phyloP scores from a whole-genome alignment of 1,140 invertebrate species.

The Leptinotarsa lineolata region DNA sequence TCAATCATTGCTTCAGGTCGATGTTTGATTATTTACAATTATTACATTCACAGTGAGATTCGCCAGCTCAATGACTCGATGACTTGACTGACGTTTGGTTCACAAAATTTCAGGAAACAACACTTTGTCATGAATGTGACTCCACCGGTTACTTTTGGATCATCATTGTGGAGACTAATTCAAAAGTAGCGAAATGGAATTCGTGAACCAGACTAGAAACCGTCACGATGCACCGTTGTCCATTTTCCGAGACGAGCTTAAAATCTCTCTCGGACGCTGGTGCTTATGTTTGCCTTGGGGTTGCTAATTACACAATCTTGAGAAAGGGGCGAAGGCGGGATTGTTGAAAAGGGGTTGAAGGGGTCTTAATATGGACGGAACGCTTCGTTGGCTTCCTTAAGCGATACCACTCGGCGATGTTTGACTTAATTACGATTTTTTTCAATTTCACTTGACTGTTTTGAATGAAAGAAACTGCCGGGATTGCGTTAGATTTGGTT shows the following conservation, averaged over 20 bases:
- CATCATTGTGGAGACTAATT: too few species aligned
- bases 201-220: too few species aligned
- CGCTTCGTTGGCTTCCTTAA: slow-evolving; percentile 47
- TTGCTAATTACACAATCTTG: slow-evolving; percentile 51
- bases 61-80: too few species aligned
- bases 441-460: slow-evolving; percentile 11
- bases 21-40: too few species aligned
- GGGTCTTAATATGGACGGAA: slow-evolving; percentile 33
- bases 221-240: not conserved
- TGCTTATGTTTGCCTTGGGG: slow-evolving; percentile 46
- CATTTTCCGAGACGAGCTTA: slow-evolving; percentile 11
- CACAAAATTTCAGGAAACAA: too few species aligned
- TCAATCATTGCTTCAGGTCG: too few species aligned
- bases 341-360: slow-evolving; percentile 1
- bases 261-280: slow-evolving; percentile 29
- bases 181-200: too few species aligned
- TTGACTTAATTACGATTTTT: slow-evolving; percentile 38
- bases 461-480: not conserved
- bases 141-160: too few species aligned
- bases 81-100: too few species aligned
- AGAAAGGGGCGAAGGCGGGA: slow-evolving; percentile 35
- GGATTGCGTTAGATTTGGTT: not conserved
- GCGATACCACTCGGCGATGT: slow-evolving; percentile 34
- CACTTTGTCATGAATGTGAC: too few species aligned
- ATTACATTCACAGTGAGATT: too few species aligned